Conservation (phyloP, 1,140 invertebrate genomes). For the Drosophila prosaltans region DNA sequence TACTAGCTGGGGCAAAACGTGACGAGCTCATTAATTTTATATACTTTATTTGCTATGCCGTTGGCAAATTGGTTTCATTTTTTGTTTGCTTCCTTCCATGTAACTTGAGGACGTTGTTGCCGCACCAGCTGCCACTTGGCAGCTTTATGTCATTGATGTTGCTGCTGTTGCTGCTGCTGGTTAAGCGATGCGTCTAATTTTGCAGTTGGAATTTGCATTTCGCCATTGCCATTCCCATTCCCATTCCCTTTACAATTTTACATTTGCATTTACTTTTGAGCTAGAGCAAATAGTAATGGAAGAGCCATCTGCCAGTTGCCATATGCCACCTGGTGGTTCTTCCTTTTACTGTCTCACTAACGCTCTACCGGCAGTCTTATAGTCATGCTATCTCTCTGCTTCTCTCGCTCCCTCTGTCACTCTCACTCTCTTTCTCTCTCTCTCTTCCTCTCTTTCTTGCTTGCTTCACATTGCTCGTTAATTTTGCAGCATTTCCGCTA, state of each 20-base stretch:
- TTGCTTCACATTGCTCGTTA: constrained; percentile 64
- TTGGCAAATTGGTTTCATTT: constrained; percentile 12
- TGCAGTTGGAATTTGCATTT: constrained; percentile 58
- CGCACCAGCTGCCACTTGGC: constrained; percentile 1
- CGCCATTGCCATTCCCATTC: not conserved
- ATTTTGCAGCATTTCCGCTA: constrained; percentile 80
- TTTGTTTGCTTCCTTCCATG: constrained; percentile 25
- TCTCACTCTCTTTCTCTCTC: no score
- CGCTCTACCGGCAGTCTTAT: not conserved
- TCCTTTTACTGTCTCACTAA: not conserved
- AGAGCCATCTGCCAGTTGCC: constrained; percentile 36
- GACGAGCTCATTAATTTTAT: constrained; percentile 69
- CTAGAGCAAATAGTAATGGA: constrained; percentile 20
- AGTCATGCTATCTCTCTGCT: constrained; percentile 1
- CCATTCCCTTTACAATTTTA: constrained; percentile 2
- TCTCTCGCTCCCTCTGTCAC: no score
- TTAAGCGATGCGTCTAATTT: constrained; percentile 79
- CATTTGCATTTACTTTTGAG: constrained; percentile 65
- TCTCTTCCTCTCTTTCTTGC: no score
- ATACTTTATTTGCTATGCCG: constrained; percentile 48
- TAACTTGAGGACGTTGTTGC: constrained; percentile 32
- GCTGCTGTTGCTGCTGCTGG: constrained; percentile 63
- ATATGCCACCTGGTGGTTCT: not conserved
- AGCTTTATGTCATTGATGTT: constrained; percentile 1
- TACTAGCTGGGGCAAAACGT: constrained; percentile 35